These are phyloP conservation scores for Porites evermanni DNA, from an alignment of 92 coral and sea anemone species.

Conservation along the genomic window DNA sequence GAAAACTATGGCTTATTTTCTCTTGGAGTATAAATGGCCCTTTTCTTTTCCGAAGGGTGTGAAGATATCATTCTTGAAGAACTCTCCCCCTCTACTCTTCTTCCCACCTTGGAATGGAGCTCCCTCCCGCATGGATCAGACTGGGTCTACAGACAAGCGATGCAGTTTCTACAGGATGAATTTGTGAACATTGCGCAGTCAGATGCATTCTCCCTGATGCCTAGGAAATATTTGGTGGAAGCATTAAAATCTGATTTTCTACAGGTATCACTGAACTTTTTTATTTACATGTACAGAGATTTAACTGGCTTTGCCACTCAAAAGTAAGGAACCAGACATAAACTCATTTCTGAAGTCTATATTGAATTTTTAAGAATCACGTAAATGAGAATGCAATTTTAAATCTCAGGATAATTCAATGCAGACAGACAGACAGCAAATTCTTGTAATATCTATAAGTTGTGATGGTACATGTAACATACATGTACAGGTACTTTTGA, in stretches of 20 bases:
- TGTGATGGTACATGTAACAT: too few relatives aligned
- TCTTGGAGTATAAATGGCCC: not conserved
- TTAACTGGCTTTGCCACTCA: too few relatives aligned
- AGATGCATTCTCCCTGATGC: constrained; percentile 79
- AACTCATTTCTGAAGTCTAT: too few relatives aligned
- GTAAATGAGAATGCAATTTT: too few relatives aligned
- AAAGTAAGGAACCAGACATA: too few relatives aligned
- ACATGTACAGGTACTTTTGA: too few relatives aligned
- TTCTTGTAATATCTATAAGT: too few relatives aligned
- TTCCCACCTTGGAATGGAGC: constrained; percentile 91
- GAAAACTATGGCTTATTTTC: not conserved
- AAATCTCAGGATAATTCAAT: too few relatives aligned
- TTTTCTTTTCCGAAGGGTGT: constrained; percentile 65
- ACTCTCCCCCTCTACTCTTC: constrained; percentile 81
- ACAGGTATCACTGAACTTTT: constrained; percentile 66
- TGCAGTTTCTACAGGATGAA: constrained; percentile 92
- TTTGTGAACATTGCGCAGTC: constrained; percentile 85
- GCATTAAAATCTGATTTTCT: constrained; percentile 90
- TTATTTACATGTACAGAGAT: too few relatives aligned
- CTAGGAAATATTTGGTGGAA: constrained; percentile 84
- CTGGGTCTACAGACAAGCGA: constrained; percentile 94
- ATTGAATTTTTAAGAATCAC: too few relatives aligned
- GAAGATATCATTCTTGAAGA: constrained; percentile 95
- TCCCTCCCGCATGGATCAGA: constrained; percentile 87
- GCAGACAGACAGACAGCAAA: too few relatives aligned